These are phyloP conservation scores for Drosophila barbarae DNA, from an alignment of 2,888 invertebrate species.

Conservation along the genomic window DNA sequence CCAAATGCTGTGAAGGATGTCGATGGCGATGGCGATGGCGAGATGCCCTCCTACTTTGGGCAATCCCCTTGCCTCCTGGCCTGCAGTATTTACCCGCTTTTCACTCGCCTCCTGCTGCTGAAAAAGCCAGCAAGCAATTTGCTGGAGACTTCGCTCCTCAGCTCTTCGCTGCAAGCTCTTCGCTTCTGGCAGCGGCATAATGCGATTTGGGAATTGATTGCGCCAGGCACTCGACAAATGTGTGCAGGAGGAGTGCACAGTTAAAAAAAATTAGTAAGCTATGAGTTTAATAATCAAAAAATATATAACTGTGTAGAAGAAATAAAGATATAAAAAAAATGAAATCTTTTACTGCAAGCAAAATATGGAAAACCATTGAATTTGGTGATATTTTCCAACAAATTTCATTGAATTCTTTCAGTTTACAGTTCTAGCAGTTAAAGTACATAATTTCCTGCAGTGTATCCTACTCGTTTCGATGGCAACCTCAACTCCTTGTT, in stretches of 20 bases:
- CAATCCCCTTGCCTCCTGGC: background rate
- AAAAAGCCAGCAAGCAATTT: slow-evolving; percentile 65
- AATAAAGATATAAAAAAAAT: too few species aligned
- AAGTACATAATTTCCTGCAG: background rate
- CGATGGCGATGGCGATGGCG: slow-evolving; percentile 6
- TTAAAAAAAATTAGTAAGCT: background rate
- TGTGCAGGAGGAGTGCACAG: slow-evolving; percentile 34
- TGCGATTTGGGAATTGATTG: slow-evolving; percentile 75
- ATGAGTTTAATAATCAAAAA: background rate
- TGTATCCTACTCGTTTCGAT: slow-evolving; percentile 3
- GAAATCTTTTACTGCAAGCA: background rate
- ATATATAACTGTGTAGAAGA: too few species aligned
- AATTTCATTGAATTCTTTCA: fast-evolving
- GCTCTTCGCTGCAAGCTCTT: slow-evolving; percentile 18
- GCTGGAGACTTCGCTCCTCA: slow-evolving; percentile 39
- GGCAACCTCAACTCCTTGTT: slow-evolving; percentile 11
- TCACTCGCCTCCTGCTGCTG: background rate
- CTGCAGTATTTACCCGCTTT: background rate
- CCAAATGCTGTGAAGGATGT: slow-evolving; percentile 48
- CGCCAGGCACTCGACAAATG: slow-evolving; percentile 53
- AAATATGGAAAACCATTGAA: background rate
- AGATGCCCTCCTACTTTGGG: slow-evolving; percentile 12
- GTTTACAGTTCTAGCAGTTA: background rate
- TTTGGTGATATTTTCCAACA: background rate
- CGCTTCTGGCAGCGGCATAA: slow-evolving; percentile 55